These are phyloP conservation scores for Centropus unirufus DNA, from an alignment of 2,113 vertebrate species.

Conservation along the genomic window DNA sequence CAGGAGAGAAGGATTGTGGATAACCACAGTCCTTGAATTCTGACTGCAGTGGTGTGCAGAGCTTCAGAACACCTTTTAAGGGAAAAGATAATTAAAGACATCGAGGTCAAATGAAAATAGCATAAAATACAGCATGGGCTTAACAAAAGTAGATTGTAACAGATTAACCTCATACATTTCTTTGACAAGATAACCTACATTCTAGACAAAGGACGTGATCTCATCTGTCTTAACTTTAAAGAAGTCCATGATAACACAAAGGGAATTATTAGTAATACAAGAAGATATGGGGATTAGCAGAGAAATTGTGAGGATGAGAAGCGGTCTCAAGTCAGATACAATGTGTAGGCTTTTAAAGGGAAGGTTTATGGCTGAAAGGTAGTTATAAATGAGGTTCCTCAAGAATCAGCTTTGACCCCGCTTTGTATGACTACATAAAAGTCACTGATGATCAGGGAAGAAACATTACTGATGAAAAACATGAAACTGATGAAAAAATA, in stretches of 20 bases:
- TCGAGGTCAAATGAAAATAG: conserved; percentile 23
- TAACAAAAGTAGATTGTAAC: conserved; percentile 49
- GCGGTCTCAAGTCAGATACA: neutral
- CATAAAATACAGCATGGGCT: conserved; percentile 22
- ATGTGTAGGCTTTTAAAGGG: neutral
- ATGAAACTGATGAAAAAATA: neutral
- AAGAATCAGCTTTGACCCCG: neutral
- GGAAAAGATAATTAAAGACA: conserved; percentile 39
- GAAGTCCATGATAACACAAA: neutral
- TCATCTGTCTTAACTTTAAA: conserved; percentile 23
- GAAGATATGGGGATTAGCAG: conserved; percentile 23
- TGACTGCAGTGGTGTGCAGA: conserved; percentile 13
- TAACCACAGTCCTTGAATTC: conserved; percentile 8
- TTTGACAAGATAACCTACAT: conserved; percentile 51
- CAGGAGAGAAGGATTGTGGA: neutral
- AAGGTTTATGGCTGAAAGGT: neutral
- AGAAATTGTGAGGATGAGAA: conserved; percentile 13
- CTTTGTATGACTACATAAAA: neutral
- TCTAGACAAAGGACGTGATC: conserved; percentile 45
- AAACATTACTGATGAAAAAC: neutral
- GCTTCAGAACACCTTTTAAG: conserved; percentile 8
- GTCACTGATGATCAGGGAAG: neutral
- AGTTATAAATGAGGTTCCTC: neutral
- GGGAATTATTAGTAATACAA: conserved; percentile 33
- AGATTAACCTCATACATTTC: conserved; percentile 53